Evolutionary conservation across 2,797 vertebrate species (phyloP).

Genomic region (Onychomys arenicola): DNA sequence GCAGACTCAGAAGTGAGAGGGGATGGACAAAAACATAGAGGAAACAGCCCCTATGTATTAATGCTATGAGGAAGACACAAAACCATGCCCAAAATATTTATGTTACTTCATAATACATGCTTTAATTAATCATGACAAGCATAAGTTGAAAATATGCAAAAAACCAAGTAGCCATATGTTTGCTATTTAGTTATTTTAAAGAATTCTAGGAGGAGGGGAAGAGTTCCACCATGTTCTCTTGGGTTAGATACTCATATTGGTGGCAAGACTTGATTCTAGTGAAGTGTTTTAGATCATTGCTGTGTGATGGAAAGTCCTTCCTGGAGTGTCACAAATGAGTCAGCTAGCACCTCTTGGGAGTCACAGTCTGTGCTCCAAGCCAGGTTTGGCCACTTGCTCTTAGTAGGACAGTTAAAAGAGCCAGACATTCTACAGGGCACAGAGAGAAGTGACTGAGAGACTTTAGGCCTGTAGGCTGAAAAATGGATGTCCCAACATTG

Average conservation of each 20-base stretch:
- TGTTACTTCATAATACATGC: background rate
- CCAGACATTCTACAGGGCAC: too few species aligned
- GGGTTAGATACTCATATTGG: background rate
- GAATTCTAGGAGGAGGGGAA: background rate
- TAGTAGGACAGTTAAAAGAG: background rate
- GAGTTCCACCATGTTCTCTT: background rate
- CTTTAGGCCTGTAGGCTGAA: too few species aligned
- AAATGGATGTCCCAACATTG: too few species aligned
- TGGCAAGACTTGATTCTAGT: background rate
- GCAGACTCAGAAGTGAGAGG: background rate
- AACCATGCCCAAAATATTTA: background rate
- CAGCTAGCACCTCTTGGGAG: background rate
- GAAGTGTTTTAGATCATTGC: background rate
- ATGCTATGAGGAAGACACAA: background rate
- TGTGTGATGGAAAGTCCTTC: background rate
- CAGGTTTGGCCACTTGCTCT: background rate
- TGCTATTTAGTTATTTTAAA: background rate
- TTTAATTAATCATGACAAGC: background rate
- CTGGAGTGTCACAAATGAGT: background rate
- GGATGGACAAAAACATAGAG: background rate
- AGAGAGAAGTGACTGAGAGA: too few species aligned
- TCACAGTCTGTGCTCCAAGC: background rate
- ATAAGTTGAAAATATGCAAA: background rate
- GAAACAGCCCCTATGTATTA: background rate
- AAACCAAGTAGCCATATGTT: background rate